These are phyloP conservation scores for Stichopus chloronotus DNA, from an alignment of 35 echinoderm and acorn worm species.

Conservation along the genomic window DNA sequence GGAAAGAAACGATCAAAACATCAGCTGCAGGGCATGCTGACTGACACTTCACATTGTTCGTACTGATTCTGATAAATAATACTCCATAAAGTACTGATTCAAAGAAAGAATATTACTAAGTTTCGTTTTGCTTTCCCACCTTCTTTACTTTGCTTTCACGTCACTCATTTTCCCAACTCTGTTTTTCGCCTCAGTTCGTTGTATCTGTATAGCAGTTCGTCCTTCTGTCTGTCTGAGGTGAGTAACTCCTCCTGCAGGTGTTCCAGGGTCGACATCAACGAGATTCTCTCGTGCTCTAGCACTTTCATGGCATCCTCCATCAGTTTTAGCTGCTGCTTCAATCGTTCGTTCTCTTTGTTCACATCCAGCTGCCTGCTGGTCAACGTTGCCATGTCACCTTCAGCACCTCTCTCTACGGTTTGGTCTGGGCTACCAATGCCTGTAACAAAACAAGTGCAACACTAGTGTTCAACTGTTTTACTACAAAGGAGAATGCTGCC, in stretches of 20 bases:
- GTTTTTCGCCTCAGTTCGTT: conserved; percentile 72
- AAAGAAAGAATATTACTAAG: too few species aligned
- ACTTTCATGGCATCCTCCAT: conserved; percentile 86
- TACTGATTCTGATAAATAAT: too few species aligned
- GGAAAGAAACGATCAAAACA: too few species aligned
- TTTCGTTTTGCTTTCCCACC: too few species aligned
- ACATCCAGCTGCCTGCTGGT: neutral
- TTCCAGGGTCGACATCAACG: conserved; percentile 80
- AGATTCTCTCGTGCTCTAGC: conserved; percentile 84
- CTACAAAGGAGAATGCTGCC: too few species aligned
- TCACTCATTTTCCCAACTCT: conserved; percentile 72
- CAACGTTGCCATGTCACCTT: neutral
- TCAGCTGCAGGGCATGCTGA: too few species aligned
- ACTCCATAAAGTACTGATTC: too few species aligned
- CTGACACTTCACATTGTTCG: too few species aligned
- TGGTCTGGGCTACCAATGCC: conserved; percentile 5
- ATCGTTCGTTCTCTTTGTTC: conserved; percentile 67
- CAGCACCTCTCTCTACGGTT: neutral
- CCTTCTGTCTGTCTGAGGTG: conserved; percentile 82
- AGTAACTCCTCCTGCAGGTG: conserved; percentile 91
- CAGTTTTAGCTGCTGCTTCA: conserved; percentile 45
- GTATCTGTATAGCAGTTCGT: conserved; percentile 52
- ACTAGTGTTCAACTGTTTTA: too few species aligned
- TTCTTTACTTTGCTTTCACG: neutral
- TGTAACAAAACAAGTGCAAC: neutral